Percentiles rank a stretch among this genome's conserved stretches.
Conservation (phyloP, 2,797 vertebrate genomes). For the Danio jaintianensis region DNA sequence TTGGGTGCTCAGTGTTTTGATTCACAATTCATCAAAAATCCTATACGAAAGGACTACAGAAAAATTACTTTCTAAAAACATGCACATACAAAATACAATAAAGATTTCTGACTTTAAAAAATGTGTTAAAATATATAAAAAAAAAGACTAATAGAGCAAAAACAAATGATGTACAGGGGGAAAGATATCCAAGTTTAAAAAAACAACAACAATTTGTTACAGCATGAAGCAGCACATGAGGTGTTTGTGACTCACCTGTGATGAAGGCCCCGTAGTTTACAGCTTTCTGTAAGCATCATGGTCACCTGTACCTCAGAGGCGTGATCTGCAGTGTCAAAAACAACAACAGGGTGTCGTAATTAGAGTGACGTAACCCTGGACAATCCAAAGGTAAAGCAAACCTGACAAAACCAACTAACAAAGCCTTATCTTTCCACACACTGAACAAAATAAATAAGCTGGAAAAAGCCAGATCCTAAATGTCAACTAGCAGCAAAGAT, state of each 20-base stretch:
- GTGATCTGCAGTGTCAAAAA: conserved; percentile 81
- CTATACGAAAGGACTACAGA: background rate
- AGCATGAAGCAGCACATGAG: background rate
- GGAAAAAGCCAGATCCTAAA: background rate
- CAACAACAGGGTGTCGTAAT: conserved; percentile 49
- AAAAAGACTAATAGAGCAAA: background rate
- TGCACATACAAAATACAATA: background rate
- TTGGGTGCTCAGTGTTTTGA: background rate
- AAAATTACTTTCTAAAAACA: too few species aligned
- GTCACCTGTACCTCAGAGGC: conserved; percentile 97
- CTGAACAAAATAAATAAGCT: background rate
- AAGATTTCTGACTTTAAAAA: too few species aligned
- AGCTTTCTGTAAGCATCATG: conserved; percentile 99
- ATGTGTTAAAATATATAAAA: too few species aligned
- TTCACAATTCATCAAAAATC: background rate
- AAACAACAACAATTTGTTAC: too few species aligned
- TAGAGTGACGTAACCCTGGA: background rate
- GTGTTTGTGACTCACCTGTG: conserved; percentile 84
- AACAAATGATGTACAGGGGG: background rate
- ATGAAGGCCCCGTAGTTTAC: conserved; percentile 96
- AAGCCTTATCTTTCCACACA: background rate
- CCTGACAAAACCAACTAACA: background rate
- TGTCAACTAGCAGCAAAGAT: background rate
- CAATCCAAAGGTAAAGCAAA: background rate
- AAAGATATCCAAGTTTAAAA: background rate